Evolutionary conservation across 2,888 invertebrate species (phyloP).

Genomic region (Agapostemon virescens): DNA sequence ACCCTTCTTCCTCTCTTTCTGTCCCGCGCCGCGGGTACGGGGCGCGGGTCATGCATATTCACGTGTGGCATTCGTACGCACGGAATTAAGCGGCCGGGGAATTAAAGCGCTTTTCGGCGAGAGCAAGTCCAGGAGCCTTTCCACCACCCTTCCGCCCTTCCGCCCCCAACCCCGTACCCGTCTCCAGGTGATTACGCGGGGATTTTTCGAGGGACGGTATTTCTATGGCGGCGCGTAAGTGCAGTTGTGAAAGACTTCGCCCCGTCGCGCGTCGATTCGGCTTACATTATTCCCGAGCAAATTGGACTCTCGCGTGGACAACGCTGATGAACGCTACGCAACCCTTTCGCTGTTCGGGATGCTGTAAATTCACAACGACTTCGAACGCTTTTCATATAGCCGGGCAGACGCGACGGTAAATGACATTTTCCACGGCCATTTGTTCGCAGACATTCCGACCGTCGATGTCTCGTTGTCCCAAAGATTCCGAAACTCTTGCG

Average conservation of each 20-base stretch:
- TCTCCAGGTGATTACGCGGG: conserved; percentile 55
- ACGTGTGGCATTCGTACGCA: conserved; percentile 71
- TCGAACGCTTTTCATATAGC: conserved; percentile 9
- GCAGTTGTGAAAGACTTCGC: conserved; percentile 36
- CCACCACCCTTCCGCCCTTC: not conserved
- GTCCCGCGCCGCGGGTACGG: conserved; percentile 37
- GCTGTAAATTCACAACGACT: conserved; percentile 5
- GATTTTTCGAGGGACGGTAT: conserved; percentile 53
- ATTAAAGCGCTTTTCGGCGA: conserved; percentile 69
- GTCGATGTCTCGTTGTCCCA: not conserved
- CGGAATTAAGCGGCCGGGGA: conserved; percentile 67
- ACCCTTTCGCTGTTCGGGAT: conserved; percentile 4
- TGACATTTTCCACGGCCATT: conserved; percentile 6
- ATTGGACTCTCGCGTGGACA: conserved; percentile 48
- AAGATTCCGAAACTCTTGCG: not conserved
- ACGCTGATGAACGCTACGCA: conserved; percentile 10
- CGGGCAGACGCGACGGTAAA: not conserved
- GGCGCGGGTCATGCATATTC: conserved; percentile 69
- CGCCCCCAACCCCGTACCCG: not conserved
- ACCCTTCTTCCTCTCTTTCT: conserved; percentile 18
- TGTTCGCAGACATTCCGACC: not conserved
- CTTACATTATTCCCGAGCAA: conserved; percentile 52
- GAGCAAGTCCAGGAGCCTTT: conserved; percentile 51
- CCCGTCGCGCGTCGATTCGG: conserved; percentile 41
- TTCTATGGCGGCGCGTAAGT: conserved; percentile 55